phyloP scores from a whole-genome alignment of 1,140 invertebrate species.

The Theocolax elegans region DNA sequence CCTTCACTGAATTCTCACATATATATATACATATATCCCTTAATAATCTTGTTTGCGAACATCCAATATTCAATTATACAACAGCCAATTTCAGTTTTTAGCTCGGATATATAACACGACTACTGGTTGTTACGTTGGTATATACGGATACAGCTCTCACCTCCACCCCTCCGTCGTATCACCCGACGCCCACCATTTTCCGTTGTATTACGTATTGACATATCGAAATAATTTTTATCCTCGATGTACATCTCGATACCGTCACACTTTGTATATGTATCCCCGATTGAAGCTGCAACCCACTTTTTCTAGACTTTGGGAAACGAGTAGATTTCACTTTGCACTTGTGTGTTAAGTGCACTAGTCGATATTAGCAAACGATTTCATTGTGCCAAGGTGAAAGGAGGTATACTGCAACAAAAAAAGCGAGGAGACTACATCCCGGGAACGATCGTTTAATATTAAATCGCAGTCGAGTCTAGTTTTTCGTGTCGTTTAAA shows the following conservation, averaged over 20 bases:
- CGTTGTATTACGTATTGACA: slow-evolving; percentile 19
- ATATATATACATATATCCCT: not conserved
- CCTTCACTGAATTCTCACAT: not conserved
- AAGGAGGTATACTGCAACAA: not conserved
- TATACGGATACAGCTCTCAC: too few species aligned
- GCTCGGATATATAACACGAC: not conserved
- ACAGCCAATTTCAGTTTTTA: slow-evolving; percentile 19
- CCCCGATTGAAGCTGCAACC: not conserved
- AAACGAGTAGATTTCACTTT: too few species aligned
- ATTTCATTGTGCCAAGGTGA: not conserved
- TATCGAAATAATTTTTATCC: slow-evolving; percentile 17
- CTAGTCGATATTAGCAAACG: slow-evolving; percentile 15
- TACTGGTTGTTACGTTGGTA: too few species aligned
- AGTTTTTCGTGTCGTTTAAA: not conserved
- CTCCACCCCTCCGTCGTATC: not conserved
- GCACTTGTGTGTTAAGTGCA: slow-evolving; percentile 6
- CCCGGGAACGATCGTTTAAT: not conserved
- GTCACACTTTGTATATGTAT: not conserved
- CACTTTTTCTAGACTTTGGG: too few species aligned
- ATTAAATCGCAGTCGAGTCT: not conserved
- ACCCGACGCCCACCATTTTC: too few species aligned
- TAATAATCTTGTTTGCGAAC: slow-evolving; percentile 32
- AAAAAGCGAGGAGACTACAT: not conserved
- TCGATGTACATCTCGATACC: too few species aligned
- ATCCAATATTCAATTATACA: slow-evolving; percentile 19